A percentile compares a stretch with the other conserved stretches of the same genome.
Conservation (phyloP, 2,888 invertebrate species). For the Anarsia innoxiella region DNA sequence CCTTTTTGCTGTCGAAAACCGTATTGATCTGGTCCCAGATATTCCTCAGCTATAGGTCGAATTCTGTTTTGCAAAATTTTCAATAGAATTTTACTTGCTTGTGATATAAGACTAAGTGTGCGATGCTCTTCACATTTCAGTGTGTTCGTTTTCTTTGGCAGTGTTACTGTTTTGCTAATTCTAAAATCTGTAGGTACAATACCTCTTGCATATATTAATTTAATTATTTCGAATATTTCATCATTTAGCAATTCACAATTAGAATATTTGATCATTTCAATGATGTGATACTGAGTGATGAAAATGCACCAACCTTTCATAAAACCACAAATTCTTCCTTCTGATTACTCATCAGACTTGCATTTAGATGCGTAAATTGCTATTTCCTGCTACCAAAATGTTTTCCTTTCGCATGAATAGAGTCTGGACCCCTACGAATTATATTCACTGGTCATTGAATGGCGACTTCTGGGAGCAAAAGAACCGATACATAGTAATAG, state of each 20-base stretch:
- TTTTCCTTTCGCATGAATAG: constrained; percentile 35
- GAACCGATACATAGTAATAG: constrained; percentile 31
- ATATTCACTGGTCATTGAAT: constrained; percentile 38
- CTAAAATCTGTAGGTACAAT: too few species aligned
- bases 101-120: too few species aligned
- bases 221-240: neutral
- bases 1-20: too few species aligned
- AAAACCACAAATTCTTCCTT: constrained; percentile 26
- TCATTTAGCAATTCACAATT: neutral
- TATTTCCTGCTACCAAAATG: constrained; percentile 33
- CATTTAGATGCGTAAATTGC: constrained; percentile 42
- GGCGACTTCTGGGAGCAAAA: constrained; percentile 35
- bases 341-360: constrained; percentile 38
- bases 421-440: constrained; percentile 38
- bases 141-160: too few species aligned
- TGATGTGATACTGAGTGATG: neutral
- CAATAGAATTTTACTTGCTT: too few species aligned
- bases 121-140: too few species aligned
- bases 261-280: neutral
- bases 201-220: too few species aligned
- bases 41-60: too few species aligned
- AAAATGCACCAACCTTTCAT: constrained; percentile 12
- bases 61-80: too few species aligned
- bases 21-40: too few species aligned
- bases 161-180: too few species aligned